Evolutionary conservation across 2,113 vertebrate species (phyloP), one percentile per base, ranked within the genome.

Genomic region (Argyrosomus japonicus): DNA sequence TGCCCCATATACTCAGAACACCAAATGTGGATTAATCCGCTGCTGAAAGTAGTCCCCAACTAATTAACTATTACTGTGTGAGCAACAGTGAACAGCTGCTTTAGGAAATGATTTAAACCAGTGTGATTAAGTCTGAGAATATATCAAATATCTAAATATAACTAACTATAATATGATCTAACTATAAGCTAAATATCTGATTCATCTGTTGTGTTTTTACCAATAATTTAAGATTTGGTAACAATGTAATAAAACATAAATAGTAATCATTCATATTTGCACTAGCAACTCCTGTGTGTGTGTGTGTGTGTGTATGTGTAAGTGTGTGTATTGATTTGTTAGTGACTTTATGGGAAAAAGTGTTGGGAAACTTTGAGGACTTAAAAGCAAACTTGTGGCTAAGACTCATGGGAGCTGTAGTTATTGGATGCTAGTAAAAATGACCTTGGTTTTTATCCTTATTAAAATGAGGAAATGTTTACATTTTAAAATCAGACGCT

Each of bases 301-400:
- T 27, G 25, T 27, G 25, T 73, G 68, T 32, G 40, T 80, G 4
- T 19, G 1, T 45, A 48, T 48, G 21, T 63, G 32, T 45, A 64
- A 40, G 45, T 79, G 70, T 73, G 68, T 32, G 40, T 80, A 50
- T 73, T 82, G 80, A 82, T 82, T 82, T 27, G 25, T 75, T 61
- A 50, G 68, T 48, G 14, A 79, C 62, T 68, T 61, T 11, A 51
- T 18, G 6, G 3, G 21, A 43, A 43, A 43, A 61, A 6, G 3
- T 60, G 45, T 47, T 19, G 21, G 40, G 21, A 48, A n/a, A 69
- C 82, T 25, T 43, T 40, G 43, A 23, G 29, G 29, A 29, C n/a
- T 45, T 8, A 18, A 17, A 8, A 18, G 27, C 1, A 21, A 25
- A 13, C 15, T 11, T 51, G 18, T 13, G 1, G 69, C 69, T 45